A percentile compares a stretch with the other conserved stretches of the same genome.
These are phyloP conservation scores for Peromyscus californicus DNA, from an alignment of 2,113 vertebrate species.

Conservation along the genomic window DNA sequence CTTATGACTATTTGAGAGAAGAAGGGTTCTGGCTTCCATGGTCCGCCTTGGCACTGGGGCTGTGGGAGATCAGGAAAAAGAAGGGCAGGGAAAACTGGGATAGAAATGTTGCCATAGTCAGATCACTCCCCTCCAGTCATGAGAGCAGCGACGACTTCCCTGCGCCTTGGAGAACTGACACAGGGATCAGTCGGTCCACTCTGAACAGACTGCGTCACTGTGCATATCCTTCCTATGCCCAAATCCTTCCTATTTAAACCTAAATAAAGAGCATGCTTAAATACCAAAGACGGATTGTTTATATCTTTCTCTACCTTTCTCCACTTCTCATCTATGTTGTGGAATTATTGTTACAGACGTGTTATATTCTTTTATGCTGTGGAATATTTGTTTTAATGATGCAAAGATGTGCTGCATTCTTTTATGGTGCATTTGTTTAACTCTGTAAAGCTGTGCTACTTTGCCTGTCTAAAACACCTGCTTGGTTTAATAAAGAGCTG, in stretches of 20 bases:
- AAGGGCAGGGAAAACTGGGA: neutral
- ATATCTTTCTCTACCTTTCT: neutral
- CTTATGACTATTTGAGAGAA: neutral
- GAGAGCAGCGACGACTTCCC: neutral
- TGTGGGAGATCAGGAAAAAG: neutral
- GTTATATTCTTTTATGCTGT: no score
- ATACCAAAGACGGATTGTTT: neutral
- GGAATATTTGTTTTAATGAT: no score
- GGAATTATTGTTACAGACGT: no score
- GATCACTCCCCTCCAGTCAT: neutral
- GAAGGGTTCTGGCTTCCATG: neutral
- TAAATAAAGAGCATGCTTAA: neutral
- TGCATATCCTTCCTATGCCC: neutral
- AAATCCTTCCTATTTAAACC: neutral
- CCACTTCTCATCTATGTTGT: neutral
- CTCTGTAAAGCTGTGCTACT: no score
- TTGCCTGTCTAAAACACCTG: no score
- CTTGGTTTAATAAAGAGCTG: no score
- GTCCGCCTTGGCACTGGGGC: neutral
- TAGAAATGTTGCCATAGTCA: neutral
- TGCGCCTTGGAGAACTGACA: neutral
- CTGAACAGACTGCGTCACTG: neutral
- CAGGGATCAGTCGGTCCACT: no score
- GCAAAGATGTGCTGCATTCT: no score
- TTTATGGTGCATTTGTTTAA: no score